Percentiles rank a stretch among this genome's conserved stretches.
Conservation (phyloP, 2,888 invertebrate genomes). For the Pristionchus exspectatus region DNA sequence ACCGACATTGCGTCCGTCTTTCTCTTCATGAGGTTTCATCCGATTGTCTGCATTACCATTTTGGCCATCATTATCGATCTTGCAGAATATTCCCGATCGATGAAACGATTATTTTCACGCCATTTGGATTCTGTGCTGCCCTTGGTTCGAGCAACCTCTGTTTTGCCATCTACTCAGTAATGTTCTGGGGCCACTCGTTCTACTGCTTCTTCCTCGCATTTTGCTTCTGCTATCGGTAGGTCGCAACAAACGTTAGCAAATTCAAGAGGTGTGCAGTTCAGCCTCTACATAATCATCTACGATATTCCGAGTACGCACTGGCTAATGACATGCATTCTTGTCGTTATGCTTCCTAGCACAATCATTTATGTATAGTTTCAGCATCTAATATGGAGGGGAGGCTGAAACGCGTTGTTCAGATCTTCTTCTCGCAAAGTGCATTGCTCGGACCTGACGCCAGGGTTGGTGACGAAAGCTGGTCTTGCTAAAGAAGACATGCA, state of each 20-base stretch:
- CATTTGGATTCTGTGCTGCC: background rate
- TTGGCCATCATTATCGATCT: background rate
- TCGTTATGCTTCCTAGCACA: background rate
- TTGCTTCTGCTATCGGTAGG: conserved; percentile 1
- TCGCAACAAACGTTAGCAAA: background rate
- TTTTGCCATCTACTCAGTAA: background rate
- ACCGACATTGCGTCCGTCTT: background rate
- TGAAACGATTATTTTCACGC: background rate
- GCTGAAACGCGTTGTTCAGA: background rate
- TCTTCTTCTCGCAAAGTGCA: background rate
- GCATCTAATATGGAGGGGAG: background rate
- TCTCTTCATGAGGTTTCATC: background rate
- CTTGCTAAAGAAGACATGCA: background rate
- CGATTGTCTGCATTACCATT: background rate
- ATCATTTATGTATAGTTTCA: background rate
- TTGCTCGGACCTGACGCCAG: background rate
- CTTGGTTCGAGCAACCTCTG: background rate
- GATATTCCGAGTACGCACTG: background rate
- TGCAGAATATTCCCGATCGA: background rate
- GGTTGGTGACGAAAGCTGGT: background rate
- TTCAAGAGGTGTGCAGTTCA: background rate
- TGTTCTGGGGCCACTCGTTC: conserved; percentile 14
- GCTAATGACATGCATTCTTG: background rate
- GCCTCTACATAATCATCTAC: background rate
- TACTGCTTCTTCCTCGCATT: background rate